Percentiles rank a stretch among this genome's conserved stretches.
Evolutionary conservation across 1,140 invertebrate species (phyloP).

Genomic region (Apolygus lucorum): DNA sequence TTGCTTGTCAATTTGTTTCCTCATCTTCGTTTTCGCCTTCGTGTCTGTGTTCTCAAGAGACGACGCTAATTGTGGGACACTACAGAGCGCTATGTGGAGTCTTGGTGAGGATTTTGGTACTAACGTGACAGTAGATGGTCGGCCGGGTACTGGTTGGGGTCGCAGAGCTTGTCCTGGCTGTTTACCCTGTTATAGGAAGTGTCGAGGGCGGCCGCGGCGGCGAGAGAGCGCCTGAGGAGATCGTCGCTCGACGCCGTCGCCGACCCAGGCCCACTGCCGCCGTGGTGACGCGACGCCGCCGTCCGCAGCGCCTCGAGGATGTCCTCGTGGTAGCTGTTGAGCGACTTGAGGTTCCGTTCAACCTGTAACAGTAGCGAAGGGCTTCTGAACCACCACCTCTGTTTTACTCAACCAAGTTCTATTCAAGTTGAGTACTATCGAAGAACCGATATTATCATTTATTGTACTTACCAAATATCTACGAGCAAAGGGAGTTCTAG

Average conservation of each 20-base stretch:
- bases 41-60: too few species aligned
- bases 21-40: too few species aligned
- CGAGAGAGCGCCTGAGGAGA: slow-evolving; percentile 31
- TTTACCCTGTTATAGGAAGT: slow-evolving; percentile 31
- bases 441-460: too few species aligned
- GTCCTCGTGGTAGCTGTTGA: slow-evolving; percentile 88
- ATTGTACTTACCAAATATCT: too few species aligned
- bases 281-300: slow-evolving; percentile 47
- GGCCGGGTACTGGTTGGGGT: slow-evolving; percentile 26
- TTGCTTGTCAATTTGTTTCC: too few species aligned
- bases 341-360: slow-evolving; percentile 69
- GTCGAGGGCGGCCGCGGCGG: slow-evolving; percentile 29
- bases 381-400: too few species aligned
- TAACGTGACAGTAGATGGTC: slow-evolving; percentile 5
- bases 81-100: too few species aligned
- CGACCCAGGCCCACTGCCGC: slow-evolving; percentile 24
- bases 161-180: slow-evolving; percentile 35
- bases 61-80: too few species aligned
- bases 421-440: too few species aligned
- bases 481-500: too few species aligned
- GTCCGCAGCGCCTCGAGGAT: slow-evolving; percentile 77
- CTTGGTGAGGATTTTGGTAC: not conserved
- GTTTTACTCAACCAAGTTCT: too few species aligned
- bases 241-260: slow-evolving; percentile 33
- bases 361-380: too few species aligned